Base-by-base conservation (phyloP, 1,140 invertebrate genomes). In the Bombus sibiricus region DNA sequence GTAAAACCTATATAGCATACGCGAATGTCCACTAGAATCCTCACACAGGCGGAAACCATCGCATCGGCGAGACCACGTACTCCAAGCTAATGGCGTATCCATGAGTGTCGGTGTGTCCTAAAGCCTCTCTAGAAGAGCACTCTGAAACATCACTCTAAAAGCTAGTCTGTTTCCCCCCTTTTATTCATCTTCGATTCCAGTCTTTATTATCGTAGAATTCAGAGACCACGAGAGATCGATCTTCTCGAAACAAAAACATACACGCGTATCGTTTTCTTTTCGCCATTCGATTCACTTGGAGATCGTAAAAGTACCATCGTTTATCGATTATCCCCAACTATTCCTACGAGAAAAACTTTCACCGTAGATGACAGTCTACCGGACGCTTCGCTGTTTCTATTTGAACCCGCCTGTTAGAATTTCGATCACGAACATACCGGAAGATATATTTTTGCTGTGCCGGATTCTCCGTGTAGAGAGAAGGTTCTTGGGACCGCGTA, bases 91-190 rank as follows among this genome's bases (percentile, higher is more conserved):
- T 90, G 90, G 90, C 81, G 74, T 85, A 86, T 86, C 81, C 84
- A 79, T 78, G 74, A 86, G 76, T 85, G 88, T 88, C 1, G 43
- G 25, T 88, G 85, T 83, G 86, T 91, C 92, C 91, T 91, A 91
- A 86, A 91, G 84, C 84, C 89, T 88, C 86, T 91, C 32, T 83
- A 79, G 83, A 62, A 73, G 78, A 59, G 86, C 82, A 79, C 87
- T 92, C 10, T 81, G 76, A 81, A 62, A 71, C 73, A 53, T 84
- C 83, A 83, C 87, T 92, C 91, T 86, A 83, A 87, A 37, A 68
- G 41, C 32, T 34, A 37, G 41, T 37, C 64, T 68, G 32, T n/a
- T 37, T 86, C 83, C 88, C 74, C 62, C 81, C 69, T 83, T 88
- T 82, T 87, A 18, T 57, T 69, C 68, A 43, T 81, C 76, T 62